phyloP scores from a whole-genome alignment of 2,113 vertebrate genomes.

The Struthio camelus region DNA sequence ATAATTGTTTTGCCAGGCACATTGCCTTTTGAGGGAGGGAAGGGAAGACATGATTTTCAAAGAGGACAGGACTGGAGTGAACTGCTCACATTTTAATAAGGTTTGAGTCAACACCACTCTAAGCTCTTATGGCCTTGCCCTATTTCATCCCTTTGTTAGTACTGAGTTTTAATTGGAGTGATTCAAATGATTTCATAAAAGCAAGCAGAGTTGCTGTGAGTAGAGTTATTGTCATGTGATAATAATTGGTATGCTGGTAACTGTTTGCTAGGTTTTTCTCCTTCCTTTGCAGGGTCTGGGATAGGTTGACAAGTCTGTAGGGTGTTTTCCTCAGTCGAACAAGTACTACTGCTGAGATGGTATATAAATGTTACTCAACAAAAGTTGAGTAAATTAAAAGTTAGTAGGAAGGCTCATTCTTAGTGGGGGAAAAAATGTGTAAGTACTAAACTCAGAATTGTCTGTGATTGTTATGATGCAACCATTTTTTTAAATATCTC shows the following conservation, averaged over 20 bases:
- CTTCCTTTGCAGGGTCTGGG: background rate
- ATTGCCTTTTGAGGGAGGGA: background rate
- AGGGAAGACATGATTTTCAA: background rate
- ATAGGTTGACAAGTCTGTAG: background rate
- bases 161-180: background rate
- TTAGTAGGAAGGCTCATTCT: background rate
- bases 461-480: background rate
- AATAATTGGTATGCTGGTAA: background rate
- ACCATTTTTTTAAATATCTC: background rate
- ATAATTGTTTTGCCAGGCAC: background rate
- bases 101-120: background rate
- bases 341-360: background rate
- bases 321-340: background rate
- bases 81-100: background rate
- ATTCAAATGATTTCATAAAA: background rate
- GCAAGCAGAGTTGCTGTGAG: background rate
- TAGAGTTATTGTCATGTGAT: background rate
- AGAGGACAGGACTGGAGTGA: background rate
- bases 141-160: background rate
- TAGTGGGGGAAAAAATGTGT: background rate
- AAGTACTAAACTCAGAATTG: background rate
- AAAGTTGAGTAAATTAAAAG: background rate
- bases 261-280: background rate
- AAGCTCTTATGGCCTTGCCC: background rate
- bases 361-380: background rate